These are phyloP conservation scores for Euborellia annulipes DNA, from an alignment of 1,140 invertebrate genomes.

Conservation along the genomic window DNA sequence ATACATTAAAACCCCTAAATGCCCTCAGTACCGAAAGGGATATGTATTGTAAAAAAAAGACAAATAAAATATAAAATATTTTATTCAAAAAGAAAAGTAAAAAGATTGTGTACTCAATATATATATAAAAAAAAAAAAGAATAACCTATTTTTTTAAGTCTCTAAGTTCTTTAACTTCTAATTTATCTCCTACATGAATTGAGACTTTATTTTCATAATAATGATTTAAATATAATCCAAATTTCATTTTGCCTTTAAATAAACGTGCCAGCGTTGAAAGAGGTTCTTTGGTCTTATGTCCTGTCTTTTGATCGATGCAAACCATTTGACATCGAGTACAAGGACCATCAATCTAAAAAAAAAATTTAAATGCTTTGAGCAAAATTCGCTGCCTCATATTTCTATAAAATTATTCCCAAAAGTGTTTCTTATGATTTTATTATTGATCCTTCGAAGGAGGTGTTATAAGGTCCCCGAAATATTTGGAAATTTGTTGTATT, in stretches of 20 bases:
- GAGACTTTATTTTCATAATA: neutral
- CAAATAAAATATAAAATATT: neutral
- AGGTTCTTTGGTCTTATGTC: slow-evolving; percentile 64
- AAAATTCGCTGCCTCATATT: slow-evolving; percentile 14
- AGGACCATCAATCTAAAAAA: slow-evolving; percentile 48
- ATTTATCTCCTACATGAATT: neutral
- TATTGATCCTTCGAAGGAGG: too few species aligned
- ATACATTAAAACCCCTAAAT: too few species aligned
- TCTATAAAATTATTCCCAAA: neutral
- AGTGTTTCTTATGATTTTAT: too few species aligned
- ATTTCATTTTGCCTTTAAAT: slow-evolving; percentile 55
- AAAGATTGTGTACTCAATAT: neutral
- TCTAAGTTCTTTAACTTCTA: neutral
- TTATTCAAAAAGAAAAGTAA: neutral
- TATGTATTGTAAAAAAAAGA: too few species aligned
- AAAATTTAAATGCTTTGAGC: slow-evolving; percentile 4
- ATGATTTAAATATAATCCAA: slow-evolving; percentile 55
- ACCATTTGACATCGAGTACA: slow-evolving; percentile 90
- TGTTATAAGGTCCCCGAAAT: too few species aligned
- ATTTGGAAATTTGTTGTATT: too few species aligned
- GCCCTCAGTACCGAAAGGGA: too few species aligned
- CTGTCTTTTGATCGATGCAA: slow-evolving; percentile 75
- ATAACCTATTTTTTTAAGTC: neutral
- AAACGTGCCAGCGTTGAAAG: slow-evolving; percentile 59
- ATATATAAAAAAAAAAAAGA: neutral